These are phyloP conservation scores for Leptura quadrifasciata DNA, from an alignment of 2,888 invertebrate species.

Conservation along the genomic window DNA sequence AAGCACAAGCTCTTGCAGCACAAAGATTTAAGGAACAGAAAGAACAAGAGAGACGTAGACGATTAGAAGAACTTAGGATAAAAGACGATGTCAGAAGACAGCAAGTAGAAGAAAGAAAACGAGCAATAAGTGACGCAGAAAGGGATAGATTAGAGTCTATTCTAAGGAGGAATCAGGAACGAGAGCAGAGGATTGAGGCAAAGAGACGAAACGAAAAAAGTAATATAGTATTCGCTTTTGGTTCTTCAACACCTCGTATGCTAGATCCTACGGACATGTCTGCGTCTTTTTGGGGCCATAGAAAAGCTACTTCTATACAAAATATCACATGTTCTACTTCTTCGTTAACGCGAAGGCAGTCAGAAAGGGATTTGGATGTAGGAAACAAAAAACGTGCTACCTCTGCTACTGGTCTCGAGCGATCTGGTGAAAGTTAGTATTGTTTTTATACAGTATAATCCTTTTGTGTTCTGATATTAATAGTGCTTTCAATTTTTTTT, in stretches of 20 bases:
- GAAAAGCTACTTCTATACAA: conserved; percentile 92
- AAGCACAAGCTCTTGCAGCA: conserved; percentile 91
- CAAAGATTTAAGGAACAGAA: conserved; percentile 93
- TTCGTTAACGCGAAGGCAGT: conserved; percentile 86
- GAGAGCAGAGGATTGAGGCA: conserved; percentile 79
- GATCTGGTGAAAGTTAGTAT: conserved; percentile 78
- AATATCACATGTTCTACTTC: conserved; percentile 84
- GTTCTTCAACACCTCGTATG: conserved; percentile 92
- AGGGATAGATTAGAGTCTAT: conserved; percentile 90
- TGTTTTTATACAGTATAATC: conserved; percentile 13
- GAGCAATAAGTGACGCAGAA: conserved; percentile 92
- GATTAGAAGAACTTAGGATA: conserved; percentile 88
- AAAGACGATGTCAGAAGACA: conserved; percentile 84
- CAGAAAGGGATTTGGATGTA: conserved; percentile 86
- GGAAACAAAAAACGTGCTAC: conserved; percentile 86
- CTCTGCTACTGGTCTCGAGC: conserved; percentile 83
- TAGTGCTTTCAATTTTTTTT: neutral
- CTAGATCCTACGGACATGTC: conserved; percentile 88
- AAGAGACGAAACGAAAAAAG: conserved; percentile 86
- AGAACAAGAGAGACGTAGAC: conserved; percentile 87
- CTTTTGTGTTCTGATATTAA: conserved; percentile 34
- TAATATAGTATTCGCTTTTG: conserved; percentile 89
- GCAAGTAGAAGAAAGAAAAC: conserved; percentile 91
- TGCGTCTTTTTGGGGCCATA: conserved; percentile 89
- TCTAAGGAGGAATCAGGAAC: conserved; percentile 84